Evolutionary conservation across 2,113 vertebrate species (phyloP), one percentile per base, ranked within the genome.

Genomic region (Neogobius melanostomus): DNA sequence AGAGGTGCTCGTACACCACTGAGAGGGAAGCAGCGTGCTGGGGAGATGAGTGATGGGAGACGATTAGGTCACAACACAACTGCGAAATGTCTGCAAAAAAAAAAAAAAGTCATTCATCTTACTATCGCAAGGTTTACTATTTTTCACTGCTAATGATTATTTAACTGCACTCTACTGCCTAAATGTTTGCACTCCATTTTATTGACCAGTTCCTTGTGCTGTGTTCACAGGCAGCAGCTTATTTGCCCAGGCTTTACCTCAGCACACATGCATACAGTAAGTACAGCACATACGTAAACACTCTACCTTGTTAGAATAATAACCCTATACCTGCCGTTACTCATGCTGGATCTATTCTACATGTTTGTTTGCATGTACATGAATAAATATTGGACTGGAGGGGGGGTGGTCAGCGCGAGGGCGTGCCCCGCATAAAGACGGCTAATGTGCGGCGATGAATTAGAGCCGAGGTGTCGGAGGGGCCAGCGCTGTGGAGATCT

Each of bases 381-480:
- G 59, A 14, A 15, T 61, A 5, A 61, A 61, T 61, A 61, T 61
- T 44, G 42, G 59, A 15, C 14, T 45, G 45, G 36, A 44, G 36
- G 36, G 54, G 54, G 56, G 14, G 51, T 52, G 52, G 53, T 21
- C 21, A 51, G 28, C 47, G 2, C 28, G 54, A n/a, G 43, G 17
- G 60, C 51, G 28, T 14, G 8, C 28, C 44, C 72, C 14, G 0
- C 14, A 71, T 82, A 70, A 68, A 87, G 62, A 76, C 66, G 28
- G 70, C 63, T 46, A 71, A 78, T 87, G 71, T 63, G 71, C 76
- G 68, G 28, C 21, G 9, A 5, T 87, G 83, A 85, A 83, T 79
- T 53, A 66, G 76, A 45, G 75, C 21, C 45, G 62, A 85, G 85
- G 83, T 87, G 85, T 83, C 44, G 46, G 50, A 60, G 57, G 69